These are phyloP conservation scores for Pheosia tremula DNA, from an alignment of 2,888 invertebrate species.

Conservation along the genomic window DNA sequence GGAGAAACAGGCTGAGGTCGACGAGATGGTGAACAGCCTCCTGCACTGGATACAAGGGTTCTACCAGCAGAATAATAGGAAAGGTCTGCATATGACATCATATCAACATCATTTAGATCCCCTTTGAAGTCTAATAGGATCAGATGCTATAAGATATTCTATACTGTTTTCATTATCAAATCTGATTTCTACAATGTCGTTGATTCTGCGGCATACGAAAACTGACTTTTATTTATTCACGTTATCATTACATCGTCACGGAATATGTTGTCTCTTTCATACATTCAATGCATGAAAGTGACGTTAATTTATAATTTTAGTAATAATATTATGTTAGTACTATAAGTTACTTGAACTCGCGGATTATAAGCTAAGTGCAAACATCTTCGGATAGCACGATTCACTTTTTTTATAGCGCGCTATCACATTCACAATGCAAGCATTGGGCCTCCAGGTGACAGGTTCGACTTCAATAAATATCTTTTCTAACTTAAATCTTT, in stretches of 20 bases:
- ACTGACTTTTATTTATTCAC: no score
- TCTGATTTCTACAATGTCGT: no score
- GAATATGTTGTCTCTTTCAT: no score
- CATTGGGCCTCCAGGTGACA: slow-evolving; percentile 22
- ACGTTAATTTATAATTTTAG: no score
- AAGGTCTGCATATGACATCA: slow-evolving; percentile 63
- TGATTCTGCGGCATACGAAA: no score
- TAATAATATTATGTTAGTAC: no score
- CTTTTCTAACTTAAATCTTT: slow-evolving; percentile 11
- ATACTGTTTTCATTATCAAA: no score
- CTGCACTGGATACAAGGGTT: slow-evolving; percentile 90
- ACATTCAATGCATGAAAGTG: no score
- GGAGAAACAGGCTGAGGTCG: slow-evolving; percentile 83
- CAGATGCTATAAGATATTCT: no score
- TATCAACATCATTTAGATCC: not conserved
- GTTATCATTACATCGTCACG: no score
- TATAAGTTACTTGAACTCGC: not conserved
- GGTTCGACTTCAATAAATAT: not conserved
- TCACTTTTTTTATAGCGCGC: slow-evolving; percentile 19
- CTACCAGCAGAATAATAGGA: slow-evolving; percentile 85
- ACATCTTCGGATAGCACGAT: slow-evolving; percentile 9
- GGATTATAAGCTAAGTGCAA: not conserved
- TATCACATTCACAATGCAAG: slow-evolving; percentile 38
- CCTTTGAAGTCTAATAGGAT: no score
- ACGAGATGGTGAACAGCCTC: slow-evolving; percentile 90